Conservation (phyloP, 2,113 vertebrate species). For the Redunca redunca region DNA sequence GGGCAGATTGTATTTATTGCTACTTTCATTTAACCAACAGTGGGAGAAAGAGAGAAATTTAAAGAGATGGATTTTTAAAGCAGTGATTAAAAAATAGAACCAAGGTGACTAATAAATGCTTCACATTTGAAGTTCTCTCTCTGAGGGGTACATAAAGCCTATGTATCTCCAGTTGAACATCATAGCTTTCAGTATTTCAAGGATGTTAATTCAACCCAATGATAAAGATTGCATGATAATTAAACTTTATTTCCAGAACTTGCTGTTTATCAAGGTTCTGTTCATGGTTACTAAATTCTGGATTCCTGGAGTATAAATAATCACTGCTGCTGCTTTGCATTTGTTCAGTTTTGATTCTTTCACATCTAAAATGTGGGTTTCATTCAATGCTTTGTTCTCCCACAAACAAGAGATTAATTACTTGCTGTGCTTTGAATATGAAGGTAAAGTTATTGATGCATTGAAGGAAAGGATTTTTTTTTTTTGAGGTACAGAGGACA, state of each 20-base stretch:
- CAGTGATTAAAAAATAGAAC: neutral
- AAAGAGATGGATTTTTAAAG: neutral
- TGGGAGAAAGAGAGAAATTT: neutral
- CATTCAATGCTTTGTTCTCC: slow-evolving; percentile 22
- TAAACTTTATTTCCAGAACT: slow-evolving; percentile 67
- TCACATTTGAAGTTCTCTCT: neutral
- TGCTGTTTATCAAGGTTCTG: neutral
- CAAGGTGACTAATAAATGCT: neutral
- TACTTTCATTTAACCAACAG: neutral
- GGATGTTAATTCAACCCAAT: slow-evolving; percentile 61
- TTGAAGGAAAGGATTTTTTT: neutral
- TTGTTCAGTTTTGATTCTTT: neutral
- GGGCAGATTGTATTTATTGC: neutral
- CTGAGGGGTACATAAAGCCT: neutral
- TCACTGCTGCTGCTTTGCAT: neutral
- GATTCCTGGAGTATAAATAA: slow-evolving; percentile 12
- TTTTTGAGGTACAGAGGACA: neutral
- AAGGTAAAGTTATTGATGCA: neutral
- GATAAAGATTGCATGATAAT: slow-evolving; percentile 38
- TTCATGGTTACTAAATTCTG: neutral
- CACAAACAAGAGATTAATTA: neutral
- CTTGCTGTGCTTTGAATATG: neutral
- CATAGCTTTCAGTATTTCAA: neutral
- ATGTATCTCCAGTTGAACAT: neutral
- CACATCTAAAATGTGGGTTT: neutral